Evolutionary conservation across 1,140 invertebrate species (phyloP).

Genomic region (Heliconius hewitsoni): DNA sequence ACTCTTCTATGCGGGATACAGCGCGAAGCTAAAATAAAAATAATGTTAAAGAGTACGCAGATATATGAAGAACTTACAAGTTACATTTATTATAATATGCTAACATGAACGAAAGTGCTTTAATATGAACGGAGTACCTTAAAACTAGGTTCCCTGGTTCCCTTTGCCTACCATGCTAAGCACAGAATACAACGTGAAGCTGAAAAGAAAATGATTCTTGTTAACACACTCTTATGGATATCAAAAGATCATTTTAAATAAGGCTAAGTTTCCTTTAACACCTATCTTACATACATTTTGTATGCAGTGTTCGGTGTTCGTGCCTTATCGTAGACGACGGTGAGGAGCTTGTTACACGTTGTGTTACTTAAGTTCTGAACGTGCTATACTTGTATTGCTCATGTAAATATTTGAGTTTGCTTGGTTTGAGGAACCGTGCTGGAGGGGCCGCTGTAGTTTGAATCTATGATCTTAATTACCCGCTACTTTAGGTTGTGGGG

Average conservation of each 20-base stretch:
- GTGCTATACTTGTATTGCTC: constrained; percentile 2
- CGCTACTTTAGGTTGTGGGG: neutral
- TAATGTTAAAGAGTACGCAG: no score
- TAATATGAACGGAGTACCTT: no score
- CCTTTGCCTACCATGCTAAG: no score
- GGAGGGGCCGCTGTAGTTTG: neutral
- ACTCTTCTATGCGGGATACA: no score
- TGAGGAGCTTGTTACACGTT: constrained; percentile 2
- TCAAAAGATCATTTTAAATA: neutral
- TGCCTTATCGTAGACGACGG: constrained; percentile 11
- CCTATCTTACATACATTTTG: neutral
- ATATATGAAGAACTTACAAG: no score
- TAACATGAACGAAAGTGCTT: no score
- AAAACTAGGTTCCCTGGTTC: no score
- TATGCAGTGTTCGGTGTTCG: neutral
- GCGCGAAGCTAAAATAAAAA: no score
- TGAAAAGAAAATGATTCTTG: neutral
- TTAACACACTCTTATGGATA: neutral
- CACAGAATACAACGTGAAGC: no score
- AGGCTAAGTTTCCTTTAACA: neutral
- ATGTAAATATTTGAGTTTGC: neutral
- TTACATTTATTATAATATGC: no score
- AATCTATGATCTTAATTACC: neutral
- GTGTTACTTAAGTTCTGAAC: constrained; percentile 12
- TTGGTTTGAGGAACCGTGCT: neutral